These are phyloP conservation scores for Todiramphus chloris DNA, from an alignment of 2,113 vertebrate genomes.

Conservation along the genomic window DNA sequence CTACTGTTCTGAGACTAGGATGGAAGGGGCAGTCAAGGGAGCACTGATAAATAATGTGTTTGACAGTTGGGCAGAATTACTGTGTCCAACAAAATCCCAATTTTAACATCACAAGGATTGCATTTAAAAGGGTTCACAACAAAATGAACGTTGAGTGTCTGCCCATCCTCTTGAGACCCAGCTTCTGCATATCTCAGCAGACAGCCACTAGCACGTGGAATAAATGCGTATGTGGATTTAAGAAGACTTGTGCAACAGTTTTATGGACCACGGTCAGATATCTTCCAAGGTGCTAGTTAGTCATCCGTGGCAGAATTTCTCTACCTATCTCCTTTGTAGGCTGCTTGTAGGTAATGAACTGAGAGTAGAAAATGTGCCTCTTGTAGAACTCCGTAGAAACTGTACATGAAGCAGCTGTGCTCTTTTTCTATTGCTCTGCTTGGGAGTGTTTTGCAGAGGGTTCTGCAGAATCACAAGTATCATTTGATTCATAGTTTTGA, in stretches of 20 bases:
- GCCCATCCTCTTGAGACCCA: not conserved
- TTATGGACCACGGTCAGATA: not conserved
- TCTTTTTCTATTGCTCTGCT: not conserved
- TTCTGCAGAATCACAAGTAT: not conserved
- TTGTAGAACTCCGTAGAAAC: not conserved
- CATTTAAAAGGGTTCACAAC: not conserved
- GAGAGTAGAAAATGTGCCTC: not conserved
- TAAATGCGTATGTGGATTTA: not conserved
- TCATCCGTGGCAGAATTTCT: not conserved
- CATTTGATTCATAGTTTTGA: not conserved
- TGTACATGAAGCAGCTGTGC: not conserved
- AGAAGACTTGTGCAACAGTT: not conserved
- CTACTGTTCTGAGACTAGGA: not conserved
- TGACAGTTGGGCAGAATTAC: not conserved
- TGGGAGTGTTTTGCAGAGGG: not conserved
- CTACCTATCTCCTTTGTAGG: not conserved
- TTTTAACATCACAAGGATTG: not conserved
- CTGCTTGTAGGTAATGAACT: not conserved
- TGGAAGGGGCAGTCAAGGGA: not conserved
- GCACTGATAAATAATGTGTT: not conserved
- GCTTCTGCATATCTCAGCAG: not conserved
- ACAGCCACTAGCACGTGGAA: accelerated
- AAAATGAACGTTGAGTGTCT: not conserved
- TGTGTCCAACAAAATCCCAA: not conserved
- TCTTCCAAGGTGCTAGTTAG: not conserved